Percentiles rank a stretch among this genome's conserved stretches.
These are phyloP conservation scores for Dallia pectoralis DNA, from an alignment of 2,797 vertebrate genomes.

Conservation along the genomic window DNA sequence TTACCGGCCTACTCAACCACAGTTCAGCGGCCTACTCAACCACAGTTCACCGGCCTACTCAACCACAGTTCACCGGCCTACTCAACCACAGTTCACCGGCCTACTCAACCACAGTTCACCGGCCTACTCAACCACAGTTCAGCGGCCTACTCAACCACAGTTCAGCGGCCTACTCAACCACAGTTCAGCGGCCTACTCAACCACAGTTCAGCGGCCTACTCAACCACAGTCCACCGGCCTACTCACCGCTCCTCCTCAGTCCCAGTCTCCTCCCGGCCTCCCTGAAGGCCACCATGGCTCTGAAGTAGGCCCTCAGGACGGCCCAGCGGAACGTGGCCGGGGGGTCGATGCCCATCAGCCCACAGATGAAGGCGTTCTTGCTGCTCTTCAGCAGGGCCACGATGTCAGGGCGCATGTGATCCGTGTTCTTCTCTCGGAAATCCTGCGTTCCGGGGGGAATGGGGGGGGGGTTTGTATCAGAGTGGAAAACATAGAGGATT, in stretches of 20 bases:
- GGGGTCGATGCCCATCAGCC: constrained; percentile 93
- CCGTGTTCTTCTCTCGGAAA: constrained; percentile 98
- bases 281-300: constrained; percentile 87
- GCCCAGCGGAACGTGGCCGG: constrained; percentile 97
- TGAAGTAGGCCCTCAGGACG: constrained; percentile 90
- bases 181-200: too few relatives aligned
- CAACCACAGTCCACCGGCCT: too few relatives aligned
- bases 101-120: too few relatives aligned
- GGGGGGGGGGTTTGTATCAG: background rate
- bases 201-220: too few relatives aligned
- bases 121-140: too few relatives aligned
- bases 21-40: too few relatives aligned
- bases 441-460: constrained; percentile 71
- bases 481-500: background rate
- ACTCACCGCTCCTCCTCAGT: constrained; percentile 87
- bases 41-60: too few relatives aligned
- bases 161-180: too few relatives aligned
- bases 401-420: constrained; percentile 97
- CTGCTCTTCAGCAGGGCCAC: constrained; percentile 96
- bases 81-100: too few relatives aligned
- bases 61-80: too few relatives aligned
- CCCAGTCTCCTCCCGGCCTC: constrained; percentile 84
- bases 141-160: too few relatives aligned
- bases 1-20: too few relatives aligned
- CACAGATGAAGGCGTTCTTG: constrained; percentile 89